A percentile compares a stretch with the other conserved stretches of the same genome.
Conservation (phyloP, 92 coral and sea anemone genomes). For the Heteractis magnifica region DNA sequence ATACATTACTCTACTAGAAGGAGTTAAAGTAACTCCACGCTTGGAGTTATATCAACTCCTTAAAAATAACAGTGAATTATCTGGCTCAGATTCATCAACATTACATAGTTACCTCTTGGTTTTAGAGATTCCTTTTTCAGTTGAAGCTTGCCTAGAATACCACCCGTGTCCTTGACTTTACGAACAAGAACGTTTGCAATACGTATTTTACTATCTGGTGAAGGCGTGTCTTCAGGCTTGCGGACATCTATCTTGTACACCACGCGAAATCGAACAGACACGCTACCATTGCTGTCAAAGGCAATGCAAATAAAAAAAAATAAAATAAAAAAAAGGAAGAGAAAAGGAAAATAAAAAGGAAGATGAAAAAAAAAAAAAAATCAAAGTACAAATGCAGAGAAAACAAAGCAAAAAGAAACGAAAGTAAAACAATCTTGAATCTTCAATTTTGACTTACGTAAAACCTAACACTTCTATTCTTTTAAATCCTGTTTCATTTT, state of each 20-base stretch:
- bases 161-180: neutral
- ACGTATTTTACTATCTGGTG: neutral
- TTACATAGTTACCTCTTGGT: neutral
- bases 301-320: no score
- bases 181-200: slow-evolving; percentile 1
- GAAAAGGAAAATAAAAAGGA: no score
- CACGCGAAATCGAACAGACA: slow-evolving; percentile 6
- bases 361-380: neutral
- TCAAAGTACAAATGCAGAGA: neutral
- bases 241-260: slow-evolving; percentile 12
- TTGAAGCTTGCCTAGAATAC: neutral
- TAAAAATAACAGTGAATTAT: no score
- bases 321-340: no score
- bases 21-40: no score
- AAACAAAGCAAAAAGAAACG: no score
- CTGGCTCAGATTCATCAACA: neutral
- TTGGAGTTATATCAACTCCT: no score
- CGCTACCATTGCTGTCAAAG: slow-evolving; percentile 4
- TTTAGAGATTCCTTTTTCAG: neutral
- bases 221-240: neutral
- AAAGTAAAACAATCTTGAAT: no score
- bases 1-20: no score
- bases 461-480: slow-evolving; percentile 17
- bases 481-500: slow-evolving; percentile 11
- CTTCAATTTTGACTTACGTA: neutral